Conservation (phyloP, 2,888 invertebrate genomes). For the Mamestra brassicae region DNA sequence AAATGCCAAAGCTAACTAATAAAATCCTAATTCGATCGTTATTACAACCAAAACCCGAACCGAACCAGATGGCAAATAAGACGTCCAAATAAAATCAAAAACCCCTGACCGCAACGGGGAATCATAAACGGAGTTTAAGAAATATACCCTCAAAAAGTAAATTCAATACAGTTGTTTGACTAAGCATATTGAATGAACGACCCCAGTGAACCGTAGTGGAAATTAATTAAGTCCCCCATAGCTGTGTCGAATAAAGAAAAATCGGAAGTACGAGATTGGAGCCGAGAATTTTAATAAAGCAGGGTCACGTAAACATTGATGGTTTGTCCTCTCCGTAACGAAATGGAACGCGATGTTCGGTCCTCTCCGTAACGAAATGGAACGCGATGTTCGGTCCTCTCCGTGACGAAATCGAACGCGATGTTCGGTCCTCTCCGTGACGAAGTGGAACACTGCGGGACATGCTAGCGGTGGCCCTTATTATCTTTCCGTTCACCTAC, state of each 20-base stretch:
- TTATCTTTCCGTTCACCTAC: constrained; percentile 22
- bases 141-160: constrained; percentile 62
- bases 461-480: constrained; percentile 27
- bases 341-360: constrained; percentile 68
- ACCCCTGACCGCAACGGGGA: constrained; percentile 46
- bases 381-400: constrained; percentile 67
- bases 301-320: constrained; percentile 87
- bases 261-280: constrained; percentile 77
- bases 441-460: constrained; percentile 24
- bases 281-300: constrained; percentile 88
- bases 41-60: constrained; percentile 33
- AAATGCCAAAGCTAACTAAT: constrained; percentile 28
- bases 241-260: constrained; percentile 72
- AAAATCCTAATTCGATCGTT: constrained; percentile 39
- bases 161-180: constrained; percentile 69
- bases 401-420: constrained; percentile 56
- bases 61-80: constrained; percentile 53
- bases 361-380: constrained; percentile 42
- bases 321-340: constrained; percentile 61
- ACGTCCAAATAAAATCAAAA: constrained; percentile 59
- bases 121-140: constrained; percentile 55
- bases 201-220: constrained; percentile 75
- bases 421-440: constrained; percentile 65
- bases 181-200: constrained; percentile 72
- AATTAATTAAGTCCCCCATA: constrained; percentile 85